A percentile compares a stretch with the other conserved stretches of the same genome.
Evolutionary conservation across 1,140 invertebrate genomes (phyloP).

Genomic region (Bradysia coprophila): DNA sequence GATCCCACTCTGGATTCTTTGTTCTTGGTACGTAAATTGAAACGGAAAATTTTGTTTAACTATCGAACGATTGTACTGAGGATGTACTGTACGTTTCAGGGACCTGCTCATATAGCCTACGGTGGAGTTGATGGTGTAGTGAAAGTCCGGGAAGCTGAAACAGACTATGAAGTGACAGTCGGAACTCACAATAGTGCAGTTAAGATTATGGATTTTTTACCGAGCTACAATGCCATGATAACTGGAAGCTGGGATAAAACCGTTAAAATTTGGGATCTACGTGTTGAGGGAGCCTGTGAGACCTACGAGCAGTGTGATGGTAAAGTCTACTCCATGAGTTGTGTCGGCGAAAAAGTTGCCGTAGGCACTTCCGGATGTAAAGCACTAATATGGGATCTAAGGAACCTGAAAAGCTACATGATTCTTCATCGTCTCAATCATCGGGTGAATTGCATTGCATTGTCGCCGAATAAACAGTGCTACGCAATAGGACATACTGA

Average conservation of each 20-base stretch:
- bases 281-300: slow-evolving; percentile 64
- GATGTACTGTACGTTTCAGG: slow-evolving; percentile 31
- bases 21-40: slow-evolving; percentile 76
- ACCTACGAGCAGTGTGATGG: slow-evolving; percentile 83
- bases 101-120: slow-evolving; percentile 83
- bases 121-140: slow-evolving; percentile 82
- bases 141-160: slow-evolving; percentile 86
- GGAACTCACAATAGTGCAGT: slow-evolving; percentile 82
- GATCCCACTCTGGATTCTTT: slow-evolving; percentile 81
- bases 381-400: slow-evolving; percentile 90
- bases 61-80: background rate
- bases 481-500: slow-evolving; percentile 91
- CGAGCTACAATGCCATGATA: slow-evolving; percentile 76
- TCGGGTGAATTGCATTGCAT: slow-evolving; percentile 88
- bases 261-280: slow-evolving; percentile 89
- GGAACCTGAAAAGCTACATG: slow-evolving; percentile 87
- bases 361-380: slow-evolving; percentile 89
- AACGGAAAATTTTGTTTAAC: background rate
- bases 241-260: slow-evolving; percentile 95
- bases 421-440: slow-evolving; percentile 93
- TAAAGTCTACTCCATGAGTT: slow-evolving; percentile 83
- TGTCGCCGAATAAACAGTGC: slow-evolving; percentile 94
- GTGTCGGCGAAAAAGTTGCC: slow-evolving; percentile 88
- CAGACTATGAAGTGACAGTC: slow-evolving; percentile 63
- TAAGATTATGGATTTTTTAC: slow-evolving; percentile 83